Conservation (phyloP, 2,797 vertebrate species). For the Melanotaenia nigrans region DNA sequence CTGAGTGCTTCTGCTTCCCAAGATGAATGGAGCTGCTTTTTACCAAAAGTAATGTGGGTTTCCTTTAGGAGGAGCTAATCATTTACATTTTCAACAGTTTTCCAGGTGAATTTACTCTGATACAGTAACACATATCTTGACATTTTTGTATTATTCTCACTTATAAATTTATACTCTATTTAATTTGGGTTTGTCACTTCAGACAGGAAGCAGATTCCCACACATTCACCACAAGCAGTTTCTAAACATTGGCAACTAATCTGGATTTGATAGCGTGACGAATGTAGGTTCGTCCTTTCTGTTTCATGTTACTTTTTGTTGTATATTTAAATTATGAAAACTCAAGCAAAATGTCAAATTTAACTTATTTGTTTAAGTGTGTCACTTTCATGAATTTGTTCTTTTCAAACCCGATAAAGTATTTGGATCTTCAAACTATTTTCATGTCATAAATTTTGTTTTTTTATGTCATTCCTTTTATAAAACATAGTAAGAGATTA, state of each 20-base stretch:
- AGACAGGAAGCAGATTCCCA: too few species aligned
- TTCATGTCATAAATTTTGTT: background rate
- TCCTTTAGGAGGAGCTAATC: too few species aligned
- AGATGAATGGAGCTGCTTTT: too few species aligned
- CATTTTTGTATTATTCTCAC: too few species aligned
- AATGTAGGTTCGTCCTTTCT: background rate
- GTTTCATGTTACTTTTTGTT: background rate
- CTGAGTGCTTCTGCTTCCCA: too few species aligned
- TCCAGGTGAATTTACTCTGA: too few species aligned
- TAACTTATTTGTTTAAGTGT: background rate
- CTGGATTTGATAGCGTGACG: background rate
- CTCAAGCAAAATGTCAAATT: background rate
- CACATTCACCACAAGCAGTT: background rate
- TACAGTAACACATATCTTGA: too few species aligned
- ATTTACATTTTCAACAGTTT: too few species aligned
- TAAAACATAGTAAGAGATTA: background rate
- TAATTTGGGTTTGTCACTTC: too few species aligned
- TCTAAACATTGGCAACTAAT: background rate
- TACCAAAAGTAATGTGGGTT: too few species aligned
- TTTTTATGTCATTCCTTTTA: background rate
- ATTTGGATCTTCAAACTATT: background rate
- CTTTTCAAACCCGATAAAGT: background rate
- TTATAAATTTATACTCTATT: too few species aligned
- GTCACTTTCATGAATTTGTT: background rate
- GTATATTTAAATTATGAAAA: background rate